Evolutionary conservation across 2,888 invertebrate genomes (phyloP), one percentile per base, ranked within the genome.

Genomic region (Argyresthia goedartella): DNA sequence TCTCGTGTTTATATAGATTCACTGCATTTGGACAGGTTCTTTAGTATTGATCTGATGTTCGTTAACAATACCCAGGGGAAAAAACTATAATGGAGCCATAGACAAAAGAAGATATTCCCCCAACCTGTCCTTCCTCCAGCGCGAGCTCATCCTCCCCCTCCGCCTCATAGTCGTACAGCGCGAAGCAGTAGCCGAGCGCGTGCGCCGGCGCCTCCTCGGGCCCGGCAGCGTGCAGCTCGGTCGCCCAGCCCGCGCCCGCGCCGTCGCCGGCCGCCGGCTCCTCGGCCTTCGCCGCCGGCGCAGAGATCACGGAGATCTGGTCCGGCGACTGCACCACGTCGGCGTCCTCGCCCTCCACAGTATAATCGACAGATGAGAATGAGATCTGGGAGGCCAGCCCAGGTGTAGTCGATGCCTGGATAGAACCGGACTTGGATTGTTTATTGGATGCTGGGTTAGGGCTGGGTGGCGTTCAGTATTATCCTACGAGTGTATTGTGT

Each of bases 151-250:
- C 98, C 49, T 90, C 88, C 55, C 93, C 93, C 50, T 95, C 95
- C 0, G 96, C 96, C 62, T 96, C 96, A 71, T 98, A 98, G 74
- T 98, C 98, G 69, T 98, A 98, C 51, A 98, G 78, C 1, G 98
- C 97, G 66, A 94, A 91, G 71, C 96, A 97, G 71, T 92, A 95
- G 1, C 84, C 81, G 1, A 81, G 63, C 0, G 77, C 79, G 1
- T 74, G 72, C 45, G 69, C 54, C 11, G 67, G 61, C 54, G 60
- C 54, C 54, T 59, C 55, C 50, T 59, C 55, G 6, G 55, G 52
- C 50, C 64, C 61, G 8, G 59, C 56, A 57, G 70, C 61, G 59
- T 76, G 74, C 34, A 14, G 48, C 42, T 48, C 45, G 2, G 25
- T 25, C 25, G 25, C 25, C 25, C 25, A 25, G 25, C 25, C 25